A percentile compares a stretch with the other conserved stretches of the same genome.
Conservation (phyloP, 2,888 invertebrate genomes). For the Oligia latruncula region DNA sequence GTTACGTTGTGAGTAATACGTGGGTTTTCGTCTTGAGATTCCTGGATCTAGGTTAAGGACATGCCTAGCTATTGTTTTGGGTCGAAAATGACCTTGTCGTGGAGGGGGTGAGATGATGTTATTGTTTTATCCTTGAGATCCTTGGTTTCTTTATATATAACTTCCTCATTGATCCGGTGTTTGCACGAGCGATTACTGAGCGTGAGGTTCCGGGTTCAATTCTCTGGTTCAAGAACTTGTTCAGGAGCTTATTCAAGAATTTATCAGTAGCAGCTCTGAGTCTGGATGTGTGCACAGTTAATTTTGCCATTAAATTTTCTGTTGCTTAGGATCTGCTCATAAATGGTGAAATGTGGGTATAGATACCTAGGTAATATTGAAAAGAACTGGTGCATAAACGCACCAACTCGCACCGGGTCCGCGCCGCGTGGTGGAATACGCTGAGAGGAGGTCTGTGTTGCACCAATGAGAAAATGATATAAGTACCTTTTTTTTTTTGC, state of each 20-base stretch:
- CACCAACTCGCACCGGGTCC: not conserved
- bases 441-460: not conserved
- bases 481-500: too few relatives aligned
- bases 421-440: not conserved
- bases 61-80: not conserved
- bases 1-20: slow-evolving; percentile 20
- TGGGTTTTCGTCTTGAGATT: slow-evolving; percentile 11
- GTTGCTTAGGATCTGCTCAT: not conserved
- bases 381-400: not conserved
- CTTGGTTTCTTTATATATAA: not conserved
- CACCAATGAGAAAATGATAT: not conserved
- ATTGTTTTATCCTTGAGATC: not conserved
- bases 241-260: not conserved
- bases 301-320: too few relatives aligned
- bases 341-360: not conserved
- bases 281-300: not conserved
- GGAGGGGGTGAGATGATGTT: not conserved
- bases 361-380: not conserved
- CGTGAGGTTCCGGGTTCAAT: not conserved
- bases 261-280: not conserved
- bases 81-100: not conserved
- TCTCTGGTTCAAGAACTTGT: not conserved
- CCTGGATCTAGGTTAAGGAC: not conserved
- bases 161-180: not conserved
- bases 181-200: not conserved